These are phyloP conservation scores for Drosophila sulfurigaster DNA, from an alignment of 1,140 invertebrate genomes.

Conservation along the genomic window DNA sequence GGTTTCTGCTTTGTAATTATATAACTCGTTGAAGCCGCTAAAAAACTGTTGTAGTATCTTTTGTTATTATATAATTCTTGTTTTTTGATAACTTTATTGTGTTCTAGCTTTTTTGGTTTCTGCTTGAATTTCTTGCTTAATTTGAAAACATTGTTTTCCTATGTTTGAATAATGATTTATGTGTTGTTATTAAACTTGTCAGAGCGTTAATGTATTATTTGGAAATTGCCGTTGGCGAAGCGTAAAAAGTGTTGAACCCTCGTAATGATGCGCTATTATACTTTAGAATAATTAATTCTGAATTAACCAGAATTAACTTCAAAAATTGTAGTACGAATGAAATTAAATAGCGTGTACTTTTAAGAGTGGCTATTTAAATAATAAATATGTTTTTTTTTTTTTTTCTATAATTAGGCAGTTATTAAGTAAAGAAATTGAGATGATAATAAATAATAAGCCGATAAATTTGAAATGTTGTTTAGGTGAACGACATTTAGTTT, in stretches of 20 bases:
- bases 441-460: too few species aligned
- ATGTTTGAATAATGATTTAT: slow-evolving; percentile 21
- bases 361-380: not conserved
- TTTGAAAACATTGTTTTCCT: slow-evolving; percentile 26
- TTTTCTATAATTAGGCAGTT: too few species aligned
- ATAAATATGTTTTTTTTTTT: not conserved
- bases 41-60: slow-evolving; percentile 1
- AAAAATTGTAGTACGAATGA: slow-evolving; percentile 21
- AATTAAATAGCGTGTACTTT: not conserved
- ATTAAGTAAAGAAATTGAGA: too few species aligned
- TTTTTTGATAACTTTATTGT: slow-evolving; percentile 9
- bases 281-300: slow-evolving; percentile 26
- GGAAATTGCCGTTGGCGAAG: slow-evolving; percentile 41
- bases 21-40: slow-evolving; percentile 51
- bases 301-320: not conserved
- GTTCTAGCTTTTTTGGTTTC: slow-evolving; percentile 30
- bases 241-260: slow-evolving; percentile 42
- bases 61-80: not conserved
- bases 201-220: slow-evolving; percentile 48
- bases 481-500: too few species aligned
- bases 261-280: slow-evolving; percentile 38
- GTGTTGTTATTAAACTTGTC: slow-evolving; percentile 40
- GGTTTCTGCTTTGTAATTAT: slow-evolving; percentile 55
- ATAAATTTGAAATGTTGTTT: too few species aligned
- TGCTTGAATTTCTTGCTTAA: slow-evolving; percentile 48